Evolutionary conservation across 2,888 invertebrate genomes (phyloP).

Genomic region (Cloeon dipterum): DNA sequence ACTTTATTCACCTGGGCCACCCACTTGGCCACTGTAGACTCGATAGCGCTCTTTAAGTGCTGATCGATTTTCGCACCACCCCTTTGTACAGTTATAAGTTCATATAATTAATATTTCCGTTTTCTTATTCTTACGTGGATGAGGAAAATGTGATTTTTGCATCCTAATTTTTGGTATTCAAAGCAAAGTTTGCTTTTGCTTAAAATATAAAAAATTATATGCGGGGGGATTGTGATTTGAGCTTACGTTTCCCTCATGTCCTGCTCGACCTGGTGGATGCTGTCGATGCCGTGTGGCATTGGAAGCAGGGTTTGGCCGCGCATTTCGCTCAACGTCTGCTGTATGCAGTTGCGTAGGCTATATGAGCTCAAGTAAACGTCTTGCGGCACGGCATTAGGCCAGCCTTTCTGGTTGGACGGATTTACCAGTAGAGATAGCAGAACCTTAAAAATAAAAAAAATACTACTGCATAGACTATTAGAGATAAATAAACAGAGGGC

Average conservation of each 20-base stretch:
- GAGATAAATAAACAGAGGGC: neutral
- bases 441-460: slow-evolving; percentile 20
- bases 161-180: too few species aligned
- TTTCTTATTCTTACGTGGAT: too few species aligned
- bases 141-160: too few species aligned
- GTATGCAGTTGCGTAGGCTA: neutral
- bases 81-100: slow-evolving; percentile 15
- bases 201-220: too few species aligned
- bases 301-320: slow-evolving; percentile 68
- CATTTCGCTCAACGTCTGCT: slow-evolving; percentile 52
- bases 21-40: slow-evolving; percentile 76
- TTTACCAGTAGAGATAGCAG: slow-evolving; percentile 49
- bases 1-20: slow-evolving; percentile 54
- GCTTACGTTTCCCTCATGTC: slow-evolving; percentile 20
- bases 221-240: too few species aligned
- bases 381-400: slow-evolving; percentile 47
- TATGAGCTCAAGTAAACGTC: slow-evolving; percentile 29
- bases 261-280: slow-evolving; percentile 34
- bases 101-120: too few species aligned
- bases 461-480: neutral
- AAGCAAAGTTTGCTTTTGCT: too few species aligned
- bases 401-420: slow-evolving; percentile 40
- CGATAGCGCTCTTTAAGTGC: slow-evolving; percentile 54
- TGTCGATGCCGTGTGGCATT: slow-evolving; percentile 55
- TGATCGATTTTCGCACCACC: slow-evolving; percentile 35